Evolutionary conservation across 2,113 vertebrate genomes (phyloP), one percentile per base, ranked within the genome.

Genomic region (Cygnus atratus): DNA sequence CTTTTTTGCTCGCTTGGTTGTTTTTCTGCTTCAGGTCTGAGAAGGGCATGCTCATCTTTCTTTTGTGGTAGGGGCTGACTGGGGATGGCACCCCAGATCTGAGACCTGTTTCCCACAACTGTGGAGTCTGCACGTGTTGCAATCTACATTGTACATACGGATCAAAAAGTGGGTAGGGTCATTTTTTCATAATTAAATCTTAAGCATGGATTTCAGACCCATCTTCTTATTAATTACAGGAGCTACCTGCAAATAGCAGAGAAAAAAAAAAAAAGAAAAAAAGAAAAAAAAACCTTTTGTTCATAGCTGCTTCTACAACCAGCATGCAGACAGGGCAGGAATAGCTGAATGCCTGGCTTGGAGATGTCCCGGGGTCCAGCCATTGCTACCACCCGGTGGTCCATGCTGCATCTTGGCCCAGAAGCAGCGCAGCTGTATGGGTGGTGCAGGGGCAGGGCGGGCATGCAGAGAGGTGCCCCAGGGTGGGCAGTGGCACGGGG

Each of bases 401-500:
- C 46, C 5, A 3, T 55, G 5, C 25, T 35, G 10, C 59, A 50
- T 16, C 5, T 77, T 46, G 76, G 52, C 21, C 88, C 7, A 63
- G 55, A 92, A 78, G 16, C 31, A 50, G 24, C 20, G 5, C 46
- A 22, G 46, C 20, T 20, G 3, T 48, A 48, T 48, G 46, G 20
- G 20, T 48, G 46, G 20, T 22, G 20, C 46, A 48, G 20, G 46
- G 20, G 50, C 50, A 25, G 50, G 50, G 50, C 6, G 10, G 24
- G 21, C 50, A 25, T 25, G 21, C 50, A 50, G 22, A 50, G 24
- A 50, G 50, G 22, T 50, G 98, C 96, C 97, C 94, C 83, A 43
- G 59, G 88, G 95, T 95, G 22, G 68, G 97, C 84, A 96, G 90
- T 97, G 97, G 95, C 97, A 97, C 93, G 88, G 97, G 97, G 88